Conservation (phyloP, 2,888 invertebrate species). For the Schrankia costaestrigalis region DNA sequence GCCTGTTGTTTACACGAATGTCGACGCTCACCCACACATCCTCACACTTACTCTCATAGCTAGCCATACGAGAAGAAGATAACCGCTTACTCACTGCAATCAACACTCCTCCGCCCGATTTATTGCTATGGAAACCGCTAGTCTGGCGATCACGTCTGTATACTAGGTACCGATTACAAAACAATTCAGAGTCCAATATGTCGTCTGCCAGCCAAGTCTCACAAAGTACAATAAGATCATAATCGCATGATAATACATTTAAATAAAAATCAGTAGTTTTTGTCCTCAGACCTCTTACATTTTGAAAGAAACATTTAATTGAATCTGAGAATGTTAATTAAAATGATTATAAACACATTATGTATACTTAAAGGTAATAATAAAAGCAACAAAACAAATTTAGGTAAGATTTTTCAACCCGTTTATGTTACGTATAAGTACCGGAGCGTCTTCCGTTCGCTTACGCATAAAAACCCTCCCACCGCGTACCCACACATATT, state of each 20-base stretch:
- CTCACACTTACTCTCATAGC: too few species aligned
- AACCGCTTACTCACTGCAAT: too few species aligned
- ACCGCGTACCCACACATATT: conserved; percentile 1
- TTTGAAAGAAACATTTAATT: background rate
- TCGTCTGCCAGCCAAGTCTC: too few species aligned
- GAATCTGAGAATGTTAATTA: background rate
- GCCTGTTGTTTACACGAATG: too few species aligned
- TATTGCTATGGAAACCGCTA: too few species aligned
- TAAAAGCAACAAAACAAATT: background rate
- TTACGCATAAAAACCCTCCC: background rate
- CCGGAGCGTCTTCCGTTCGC: background rate
- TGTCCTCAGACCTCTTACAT: background rate
- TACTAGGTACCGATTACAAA: too few species aligned
- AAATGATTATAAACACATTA: background rate
- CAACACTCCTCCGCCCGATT: too few species aligned
- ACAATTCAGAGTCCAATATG: too few species aligned
- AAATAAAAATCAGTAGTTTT: background rate
- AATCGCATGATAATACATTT: background rate
- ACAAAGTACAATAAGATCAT: background rate
- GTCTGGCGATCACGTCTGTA: too few species aligned
- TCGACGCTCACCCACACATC: too few species aligned
- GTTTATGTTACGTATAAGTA: background rate
- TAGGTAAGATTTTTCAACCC: background rate
- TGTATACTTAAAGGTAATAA: background rate
- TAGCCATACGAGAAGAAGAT: too few species aligned